phyloP scores from a whole-genome alignment of 2,888 invertebrate species.

The Epinotia bilunana region DNA sequence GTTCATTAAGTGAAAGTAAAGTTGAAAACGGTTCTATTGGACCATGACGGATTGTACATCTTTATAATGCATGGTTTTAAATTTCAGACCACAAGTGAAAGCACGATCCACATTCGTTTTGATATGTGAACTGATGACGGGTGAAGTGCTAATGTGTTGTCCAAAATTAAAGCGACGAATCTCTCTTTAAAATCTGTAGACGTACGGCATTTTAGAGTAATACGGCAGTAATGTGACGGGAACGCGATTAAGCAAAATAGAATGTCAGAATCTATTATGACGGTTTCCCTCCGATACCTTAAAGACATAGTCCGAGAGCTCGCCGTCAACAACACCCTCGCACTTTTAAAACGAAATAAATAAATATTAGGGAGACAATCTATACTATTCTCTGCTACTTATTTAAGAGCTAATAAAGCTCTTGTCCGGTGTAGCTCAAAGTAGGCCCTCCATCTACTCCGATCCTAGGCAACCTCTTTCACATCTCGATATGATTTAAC shows the following conservation, averaged over 20 bases:
- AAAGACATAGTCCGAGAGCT: not conserved
- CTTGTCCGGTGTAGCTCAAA: too few relatives aligned
- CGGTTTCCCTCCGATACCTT: not conserved
- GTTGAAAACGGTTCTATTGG: constrained; percentile 59
- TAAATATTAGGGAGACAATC: too few relatives aligned
- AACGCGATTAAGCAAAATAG: constrained; percentile 30
- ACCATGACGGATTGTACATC: constrained; percentile 66
- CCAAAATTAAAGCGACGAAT: not conserved
- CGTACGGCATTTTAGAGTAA: not conserved
- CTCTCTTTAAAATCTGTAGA: not conserved
- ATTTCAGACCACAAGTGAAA: constrained; percentile 72
- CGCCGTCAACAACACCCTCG: too few relatives aligned
- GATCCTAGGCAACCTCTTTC: too few relatives aligned
- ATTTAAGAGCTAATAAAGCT: too few relatives aligned
- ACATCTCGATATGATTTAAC: too few relatives aligned
- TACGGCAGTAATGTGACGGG: constrained; percentile 25
- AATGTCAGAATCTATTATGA: constrained; percentile 27
- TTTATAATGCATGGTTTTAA: constrained; percentile 66
- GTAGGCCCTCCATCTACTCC: too few relatives aligned
- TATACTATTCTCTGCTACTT: too few relatives aligned
- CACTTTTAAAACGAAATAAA: too few relatives aligned
- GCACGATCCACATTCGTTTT: constrained; percentile 50
- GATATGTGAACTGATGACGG: constrained; percentile 43
- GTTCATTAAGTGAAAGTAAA: constrained; percentile 58
- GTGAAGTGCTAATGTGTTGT: constrained; percentile 24